A percentile compares a stretch with the other conserved stretches of the same genome.
phyloP scores from a whole-genome alignment of 1,140 invertebrate species.

The Ips nitidus region DNA sequence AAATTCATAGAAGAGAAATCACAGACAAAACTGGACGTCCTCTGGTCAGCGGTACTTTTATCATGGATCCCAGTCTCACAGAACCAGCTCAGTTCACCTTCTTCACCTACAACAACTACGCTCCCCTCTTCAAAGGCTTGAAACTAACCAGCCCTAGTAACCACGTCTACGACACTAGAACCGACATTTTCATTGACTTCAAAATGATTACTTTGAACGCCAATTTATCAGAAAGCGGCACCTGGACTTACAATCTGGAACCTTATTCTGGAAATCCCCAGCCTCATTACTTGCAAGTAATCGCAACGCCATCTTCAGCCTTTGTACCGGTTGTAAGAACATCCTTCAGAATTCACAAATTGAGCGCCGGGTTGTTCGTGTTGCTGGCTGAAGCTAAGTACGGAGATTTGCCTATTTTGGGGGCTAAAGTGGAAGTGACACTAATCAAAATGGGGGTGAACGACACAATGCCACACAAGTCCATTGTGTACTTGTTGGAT shows the following conservation, averaged over 20 bases:
- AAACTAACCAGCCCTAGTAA: constrained; percentile 55
- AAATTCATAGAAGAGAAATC: constrained; percentile 57
- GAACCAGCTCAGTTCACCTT: constrained; percentile 55
- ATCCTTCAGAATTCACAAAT: constrained; percentile 51
- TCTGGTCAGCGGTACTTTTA: constrained; percentile 55
- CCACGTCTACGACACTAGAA: constrained; percentile 50
- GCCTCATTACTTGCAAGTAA: constrained; percentile 60
- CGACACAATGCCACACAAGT: constrained; percentile 51
- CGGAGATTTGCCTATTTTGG: constrained; percentile 56
- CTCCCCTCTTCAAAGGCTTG: constrained; percentile 54
- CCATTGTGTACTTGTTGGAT: constrained; percentile 59
- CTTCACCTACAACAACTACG: constrained; percentile 55
- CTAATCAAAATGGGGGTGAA: constrained; percentile 52
- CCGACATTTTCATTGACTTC: constrained; percentile 54
- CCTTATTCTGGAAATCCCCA: constrained; percentile 59
- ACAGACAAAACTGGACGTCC: constrained; percentile 51
- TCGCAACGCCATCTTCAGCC: constrained; percentile 52
- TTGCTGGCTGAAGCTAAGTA: constrained; percentile 59
- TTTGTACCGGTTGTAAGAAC: constrained; percentile 51
- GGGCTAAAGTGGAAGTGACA: constrained; percentile 57
- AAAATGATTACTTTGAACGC: constrained; percentile 57
- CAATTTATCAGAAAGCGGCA: constrained; percentile 58
- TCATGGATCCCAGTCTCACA: constrained; percentile 54
- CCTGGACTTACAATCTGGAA: constrained; percentile 62
- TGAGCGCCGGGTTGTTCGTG: constrained; percentile 50